These are phyloP conservation scores for Cynopterus brachyotis DNA, from an alignment of 2,113 vertebrate species.

Conservation along the genomic window DNA sequence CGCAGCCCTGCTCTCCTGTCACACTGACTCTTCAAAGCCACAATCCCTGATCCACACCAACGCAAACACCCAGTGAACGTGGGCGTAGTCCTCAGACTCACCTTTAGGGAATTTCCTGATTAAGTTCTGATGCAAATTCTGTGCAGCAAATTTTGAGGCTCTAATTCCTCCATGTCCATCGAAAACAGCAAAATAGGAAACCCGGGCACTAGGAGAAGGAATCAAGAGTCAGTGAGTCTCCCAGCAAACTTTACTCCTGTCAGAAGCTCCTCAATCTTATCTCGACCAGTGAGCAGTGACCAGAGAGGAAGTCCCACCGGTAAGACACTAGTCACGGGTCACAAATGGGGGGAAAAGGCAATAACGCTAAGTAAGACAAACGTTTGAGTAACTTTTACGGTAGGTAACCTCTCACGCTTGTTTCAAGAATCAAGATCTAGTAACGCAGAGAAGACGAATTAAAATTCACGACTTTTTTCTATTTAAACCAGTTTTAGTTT, in stretches of 20 bases:
- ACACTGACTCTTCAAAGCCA: not conserved
- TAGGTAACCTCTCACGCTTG: not conserved
- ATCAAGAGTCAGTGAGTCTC: not conserved
- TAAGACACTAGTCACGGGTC: not conserved
- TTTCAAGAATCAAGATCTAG: not conserved
- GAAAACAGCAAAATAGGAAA: slow-evolving; percentile 96
- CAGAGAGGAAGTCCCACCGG: not conserved
- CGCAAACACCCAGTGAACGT: rapidly evolving
- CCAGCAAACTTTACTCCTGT: not conserved
- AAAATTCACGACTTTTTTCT: not conserved
- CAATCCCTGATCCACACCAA: not conserved
- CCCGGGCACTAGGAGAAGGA: slow-evolving; percentile 84
- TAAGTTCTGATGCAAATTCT: slow-evolving; percentile 93
- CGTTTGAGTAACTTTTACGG: not conserved
- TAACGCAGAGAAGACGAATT: not conserved
- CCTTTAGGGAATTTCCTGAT: slow-evolving; percentile 94
- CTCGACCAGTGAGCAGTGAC: not conserved
- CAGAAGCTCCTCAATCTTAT: not conserved
- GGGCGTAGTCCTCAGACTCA: slow-evolving; percentile 68
- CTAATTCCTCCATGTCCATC: slow-evolving; percentile 95
- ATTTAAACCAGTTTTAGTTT: not conserved
- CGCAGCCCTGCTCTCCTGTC: not conserved
- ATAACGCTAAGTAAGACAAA: not conserved
- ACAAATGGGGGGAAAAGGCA: not conserved
- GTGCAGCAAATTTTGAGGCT: slow-evolving; percentile 94